Conservation (phyloP, 2,113 vertebrate genomes). For the Propithecus coquereli region DNA sequence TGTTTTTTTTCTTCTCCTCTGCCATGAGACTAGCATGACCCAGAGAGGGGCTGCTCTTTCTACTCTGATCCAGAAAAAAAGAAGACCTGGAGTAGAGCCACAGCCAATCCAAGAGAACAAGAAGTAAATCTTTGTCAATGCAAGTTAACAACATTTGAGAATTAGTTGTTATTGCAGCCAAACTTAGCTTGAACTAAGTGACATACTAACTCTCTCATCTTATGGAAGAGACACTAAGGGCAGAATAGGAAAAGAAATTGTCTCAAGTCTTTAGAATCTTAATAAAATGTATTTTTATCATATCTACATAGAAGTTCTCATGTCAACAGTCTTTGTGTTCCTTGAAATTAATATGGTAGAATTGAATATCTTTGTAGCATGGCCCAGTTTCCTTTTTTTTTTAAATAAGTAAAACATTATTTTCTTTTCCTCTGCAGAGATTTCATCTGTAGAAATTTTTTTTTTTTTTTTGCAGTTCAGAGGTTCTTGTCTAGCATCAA, state of each 20-base stretch:
- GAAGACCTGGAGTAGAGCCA: background rate
- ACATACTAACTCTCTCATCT: background rate
- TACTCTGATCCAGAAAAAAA: background rate
- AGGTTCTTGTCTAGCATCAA: constrained; percentile 52
- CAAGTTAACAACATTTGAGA: background rate
- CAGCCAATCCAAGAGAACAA: background rate
- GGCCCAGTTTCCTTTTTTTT: background rate
- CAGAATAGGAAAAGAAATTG: background rate
- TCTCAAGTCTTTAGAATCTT: background rate
- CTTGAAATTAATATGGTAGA: constrained; percentile 57
- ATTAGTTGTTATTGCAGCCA: background rate
- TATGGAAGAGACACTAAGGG: constrained; percentile 8
- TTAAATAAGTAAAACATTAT: constrained; percentile 42
- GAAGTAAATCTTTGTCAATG: background rate
- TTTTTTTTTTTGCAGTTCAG: background rate
- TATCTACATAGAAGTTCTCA: constrained; percentile 29
- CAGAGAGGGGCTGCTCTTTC: background rate
- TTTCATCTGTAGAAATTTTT: constrained; percentile 28
- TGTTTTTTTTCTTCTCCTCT: background rate
- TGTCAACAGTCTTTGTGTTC: constrained; percentile 30
- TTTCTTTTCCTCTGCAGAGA: constrained; percentile 61
- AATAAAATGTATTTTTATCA: background rate
- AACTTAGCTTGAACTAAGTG: background rate
- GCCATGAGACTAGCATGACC: background rate
- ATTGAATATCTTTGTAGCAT: constrained; percentile 17